A percentile compares a stretch with the other conserved stretches of the same genome.
phyloP scores from a whole-genome alignment of 2,113 vertebrate species.

The Chaetodon trifascialis region DNA sequence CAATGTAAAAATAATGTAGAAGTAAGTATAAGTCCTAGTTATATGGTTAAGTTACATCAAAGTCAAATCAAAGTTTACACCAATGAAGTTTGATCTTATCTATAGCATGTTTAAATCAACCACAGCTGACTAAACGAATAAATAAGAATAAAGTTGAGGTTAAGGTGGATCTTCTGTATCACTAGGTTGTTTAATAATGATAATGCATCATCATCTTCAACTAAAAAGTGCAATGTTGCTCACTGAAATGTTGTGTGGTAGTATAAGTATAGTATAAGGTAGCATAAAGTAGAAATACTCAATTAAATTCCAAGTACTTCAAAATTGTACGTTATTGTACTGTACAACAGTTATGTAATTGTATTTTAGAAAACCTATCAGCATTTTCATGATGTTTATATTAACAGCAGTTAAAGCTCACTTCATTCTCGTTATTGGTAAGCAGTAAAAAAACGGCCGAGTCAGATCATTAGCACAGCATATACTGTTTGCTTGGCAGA shows the following conservation, averaged over 20 bases:
- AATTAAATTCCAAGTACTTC: neutral
- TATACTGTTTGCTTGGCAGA: constrained; percentile 24
- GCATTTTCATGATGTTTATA: neutral
- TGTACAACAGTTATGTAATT: neutral
- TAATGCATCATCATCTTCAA: neutral
- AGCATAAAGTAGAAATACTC: neutral
- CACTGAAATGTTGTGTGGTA: neutral
- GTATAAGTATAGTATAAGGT: neutral
- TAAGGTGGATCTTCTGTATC: too few relatives aligned
- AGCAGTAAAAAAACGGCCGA: constrained; percentile 18
- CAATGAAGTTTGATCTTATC: too few relatives aligned
- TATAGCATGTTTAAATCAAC: too few relatives aligned
- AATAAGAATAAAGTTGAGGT: too few relatives aligned
- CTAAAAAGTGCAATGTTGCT: neutral
- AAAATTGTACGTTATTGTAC: too few relatives aligned
- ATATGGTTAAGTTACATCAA: too few relatives aligned
- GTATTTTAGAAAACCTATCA: neutral
- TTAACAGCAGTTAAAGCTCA: constrained; percentile 11
- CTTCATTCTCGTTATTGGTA: constrained; percentile 21
- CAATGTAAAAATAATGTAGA: neutral
- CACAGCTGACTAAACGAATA: too few relatives aligned
- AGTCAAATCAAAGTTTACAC: too few relatives aligned
- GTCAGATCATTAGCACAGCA: constrained; percentile 30
- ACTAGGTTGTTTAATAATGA: neutral
- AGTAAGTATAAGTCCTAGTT: too few relatives aligned